A percentile compares a stretch with the other conserved stretches of the same genome.
These are phyloP conservation scores for Pterois miles DNA, from an alignment of 2,797 vertebrate species.

Conservation along the genomic window DNA sequence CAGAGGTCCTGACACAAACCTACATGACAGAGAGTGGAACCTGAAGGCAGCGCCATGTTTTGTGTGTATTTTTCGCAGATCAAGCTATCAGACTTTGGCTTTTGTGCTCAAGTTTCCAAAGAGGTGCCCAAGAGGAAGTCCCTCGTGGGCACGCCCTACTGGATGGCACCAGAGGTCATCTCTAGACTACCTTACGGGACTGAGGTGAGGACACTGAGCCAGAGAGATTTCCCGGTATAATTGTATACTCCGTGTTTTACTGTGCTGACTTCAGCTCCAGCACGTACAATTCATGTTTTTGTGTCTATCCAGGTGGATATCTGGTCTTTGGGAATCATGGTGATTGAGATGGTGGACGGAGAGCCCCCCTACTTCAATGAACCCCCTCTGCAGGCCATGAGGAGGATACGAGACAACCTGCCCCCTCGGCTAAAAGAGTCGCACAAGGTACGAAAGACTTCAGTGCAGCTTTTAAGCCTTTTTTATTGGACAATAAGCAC, in stretches of 20 bases:
- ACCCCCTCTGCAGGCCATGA: constrained; percentile 98
- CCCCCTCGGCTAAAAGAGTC: constrained; percentile 94
- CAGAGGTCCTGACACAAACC: constrained; percentile 20
- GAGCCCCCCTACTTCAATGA: constrained; percentile 99
- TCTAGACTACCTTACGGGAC: constrained; percentile 96
- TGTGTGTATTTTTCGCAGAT: constrained; percentile 82
- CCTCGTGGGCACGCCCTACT: constrained; percentile 94
- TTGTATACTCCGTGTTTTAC: neutral
- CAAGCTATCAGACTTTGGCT: constrained; percentile 97
- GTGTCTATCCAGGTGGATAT: constrained; percentile 91
- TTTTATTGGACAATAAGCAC: neutral
- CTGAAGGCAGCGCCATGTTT: neutral
- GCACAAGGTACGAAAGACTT: constrained; percentile 87
- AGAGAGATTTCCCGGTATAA: neutral
- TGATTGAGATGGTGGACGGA: constrained; percentile 99
- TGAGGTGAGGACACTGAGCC: constrained; percentile 83
- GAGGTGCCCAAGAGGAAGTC: constrained; percentile 98
- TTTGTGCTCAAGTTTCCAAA: constrained; percentile 99
- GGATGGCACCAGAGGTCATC: constrained; percentile 99
- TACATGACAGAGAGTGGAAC: neutral
- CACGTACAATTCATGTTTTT: neutral
- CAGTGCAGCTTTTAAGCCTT: neutral
- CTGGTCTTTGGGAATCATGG: constrained; percentile 99
- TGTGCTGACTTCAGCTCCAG: neutral
- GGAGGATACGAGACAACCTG: constrained; percentile 97